Conservation (phyloP, 2,797 vertebrate species). For the Microctenopoma stevenorrisi region DNA sequence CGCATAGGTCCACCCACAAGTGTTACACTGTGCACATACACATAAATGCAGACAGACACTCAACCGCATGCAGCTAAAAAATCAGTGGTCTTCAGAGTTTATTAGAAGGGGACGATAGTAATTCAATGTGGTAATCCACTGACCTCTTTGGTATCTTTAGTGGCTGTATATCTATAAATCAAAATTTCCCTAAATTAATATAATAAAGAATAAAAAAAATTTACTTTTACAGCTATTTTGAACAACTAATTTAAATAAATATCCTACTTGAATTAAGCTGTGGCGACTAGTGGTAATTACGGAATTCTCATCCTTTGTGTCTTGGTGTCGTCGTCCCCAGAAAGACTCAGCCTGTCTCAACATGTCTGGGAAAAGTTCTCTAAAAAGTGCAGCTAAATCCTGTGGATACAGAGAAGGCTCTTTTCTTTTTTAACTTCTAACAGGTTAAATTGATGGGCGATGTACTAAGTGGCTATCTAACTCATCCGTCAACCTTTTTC, state of each 20-base stretch:
- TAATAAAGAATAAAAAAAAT: no score
- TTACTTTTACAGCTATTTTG: no score
- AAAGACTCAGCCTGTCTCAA: constrained; percentile 59
- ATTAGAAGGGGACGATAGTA: constrained; percentile 26
- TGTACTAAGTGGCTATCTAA: constrained; percentile 79
- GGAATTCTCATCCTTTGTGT: constrained; percentile 32
- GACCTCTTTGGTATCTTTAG: constrained; percentile 11
- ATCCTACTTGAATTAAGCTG: not conserved
- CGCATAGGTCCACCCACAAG: constrained; percentile 40
- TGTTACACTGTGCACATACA: constrained; percentile 31
- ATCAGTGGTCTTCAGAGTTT: constrained; percentile 33
- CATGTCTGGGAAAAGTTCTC: constrained; percentile 60
- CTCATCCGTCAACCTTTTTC: constrained; percentile 75
- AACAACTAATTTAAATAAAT: not conserved
- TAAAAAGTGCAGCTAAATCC: constrained; percentile 72
- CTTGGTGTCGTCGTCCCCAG: constrained; percentile 17
- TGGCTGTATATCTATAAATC: constrained; percentile 26
- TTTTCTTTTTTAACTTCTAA: constrained; percentile 58
- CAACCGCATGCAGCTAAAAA: constrained; percentile 50
- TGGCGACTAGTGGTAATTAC: not conserved
- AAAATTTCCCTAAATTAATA: not conserved
- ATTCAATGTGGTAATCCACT: constrained; percentile 34
- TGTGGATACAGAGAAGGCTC: constrained; percentile 57
- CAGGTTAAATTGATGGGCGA: constrained; percentile 74
- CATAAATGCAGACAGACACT: constrained; percentile 32